phyloP scores from a whole-genome alignment of 2,113 vertebrate genomes.

The Colius striatus region DNA sequence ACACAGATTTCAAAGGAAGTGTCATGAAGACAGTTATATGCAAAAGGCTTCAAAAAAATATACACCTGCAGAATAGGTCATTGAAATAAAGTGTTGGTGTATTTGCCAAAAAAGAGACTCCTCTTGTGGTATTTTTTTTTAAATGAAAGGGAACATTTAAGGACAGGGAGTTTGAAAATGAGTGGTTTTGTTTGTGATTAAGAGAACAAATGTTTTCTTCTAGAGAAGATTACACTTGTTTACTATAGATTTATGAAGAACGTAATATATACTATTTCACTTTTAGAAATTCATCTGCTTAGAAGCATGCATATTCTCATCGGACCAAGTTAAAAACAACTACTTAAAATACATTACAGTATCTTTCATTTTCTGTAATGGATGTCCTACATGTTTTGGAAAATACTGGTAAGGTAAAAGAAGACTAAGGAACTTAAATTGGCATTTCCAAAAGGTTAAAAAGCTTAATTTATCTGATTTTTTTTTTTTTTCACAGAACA shows the following conservation, averaged over 20 bases:
- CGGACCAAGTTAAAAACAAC: constrained; percentile 19
- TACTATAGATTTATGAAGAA: neutral
- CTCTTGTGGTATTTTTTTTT: neutral
- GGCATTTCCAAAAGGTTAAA: neutral
- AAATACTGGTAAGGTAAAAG: neutral
- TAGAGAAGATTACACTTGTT: neutral
- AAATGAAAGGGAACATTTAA: neutral
- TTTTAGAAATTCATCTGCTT: constrained; percentile 8
- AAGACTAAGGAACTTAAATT: neutral
- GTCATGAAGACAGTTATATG: neutral
- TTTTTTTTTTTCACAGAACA: neutral
- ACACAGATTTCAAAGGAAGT: neutral
- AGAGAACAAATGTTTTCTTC: neutral
- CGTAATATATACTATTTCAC: neutral
- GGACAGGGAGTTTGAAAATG: neutral
- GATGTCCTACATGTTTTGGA: neutral
- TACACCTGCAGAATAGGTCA: neutral
- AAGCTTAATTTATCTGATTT: neutral
- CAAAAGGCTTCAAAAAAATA: neutral
- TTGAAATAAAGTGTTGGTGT: neutral
- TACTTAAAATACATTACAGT: neutral
- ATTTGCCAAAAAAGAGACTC: neutral
- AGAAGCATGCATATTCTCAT: neutral
- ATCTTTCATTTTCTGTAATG: neutral
- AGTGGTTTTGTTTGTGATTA: neutral